Percentiles rank a stretch among this genome's conserved stretches.
Evolutionary conservation across 2,797 vertebrate genomes (phyloP).

Genomic region (Notoglanidium macrostoma): DNA sequence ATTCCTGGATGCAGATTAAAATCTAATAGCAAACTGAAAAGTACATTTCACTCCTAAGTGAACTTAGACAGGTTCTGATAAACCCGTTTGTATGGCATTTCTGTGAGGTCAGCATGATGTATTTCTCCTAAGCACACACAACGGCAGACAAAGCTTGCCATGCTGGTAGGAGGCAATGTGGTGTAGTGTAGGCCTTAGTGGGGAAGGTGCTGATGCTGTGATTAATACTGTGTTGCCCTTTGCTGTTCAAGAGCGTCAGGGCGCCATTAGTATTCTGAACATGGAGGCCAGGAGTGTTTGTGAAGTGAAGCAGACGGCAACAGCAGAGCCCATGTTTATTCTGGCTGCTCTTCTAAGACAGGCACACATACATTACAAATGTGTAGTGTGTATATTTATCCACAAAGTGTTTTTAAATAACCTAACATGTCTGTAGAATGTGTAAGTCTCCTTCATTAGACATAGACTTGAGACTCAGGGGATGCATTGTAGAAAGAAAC

Average conservation of each 20-base stretch:
- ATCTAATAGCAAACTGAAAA: background rate
- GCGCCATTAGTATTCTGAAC: conserved; percentile 75
- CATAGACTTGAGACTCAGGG: background rate
- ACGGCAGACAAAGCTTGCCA: conserved; percentile 4
- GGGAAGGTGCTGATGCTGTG: conserved; percentile 60
- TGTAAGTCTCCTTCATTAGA: background rate
- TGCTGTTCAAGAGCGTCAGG: conserved; percentile 70
- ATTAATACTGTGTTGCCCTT: conserved; percentile 81
- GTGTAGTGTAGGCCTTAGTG: conserved; percentile 33
- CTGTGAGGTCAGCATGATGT: background rate
- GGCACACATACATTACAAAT: conserved; percentile 20
- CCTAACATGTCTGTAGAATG: conserved; percentile 19
- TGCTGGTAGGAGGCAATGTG: conserved; percentile 11
- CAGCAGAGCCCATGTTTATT: conserved; percentile 50
- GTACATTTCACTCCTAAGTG: background rate
- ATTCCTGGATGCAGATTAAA: background rate
- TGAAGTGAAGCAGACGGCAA: conserved; percentile 51
- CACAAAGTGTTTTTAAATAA: conserved; percentile 37
- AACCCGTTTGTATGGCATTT: background rate
- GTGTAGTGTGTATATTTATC: conserved; percentile 29
- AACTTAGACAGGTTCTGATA: background rate
- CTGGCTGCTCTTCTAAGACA: conserved; percentile 46
- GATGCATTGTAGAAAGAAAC: background rate
- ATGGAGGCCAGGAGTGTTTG: conserved; percentile 58
- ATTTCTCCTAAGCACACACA: conserved; percentile 25